Conservation (phyloP, 2,888 invertebrate genomes). For the Tupiocoris notatus region DNA sequence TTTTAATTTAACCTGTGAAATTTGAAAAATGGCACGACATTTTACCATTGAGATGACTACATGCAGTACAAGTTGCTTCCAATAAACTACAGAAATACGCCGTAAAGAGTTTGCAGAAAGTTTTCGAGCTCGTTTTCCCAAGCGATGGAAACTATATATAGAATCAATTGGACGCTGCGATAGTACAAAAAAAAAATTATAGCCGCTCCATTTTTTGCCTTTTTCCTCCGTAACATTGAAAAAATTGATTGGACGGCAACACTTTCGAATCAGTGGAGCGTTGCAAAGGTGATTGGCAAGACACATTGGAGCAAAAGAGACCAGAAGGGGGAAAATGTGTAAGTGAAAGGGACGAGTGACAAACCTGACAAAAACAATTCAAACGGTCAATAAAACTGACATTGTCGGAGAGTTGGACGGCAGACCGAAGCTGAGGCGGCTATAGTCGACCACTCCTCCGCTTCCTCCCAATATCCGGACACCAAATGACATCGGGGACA, state of each 20-base stretch:
- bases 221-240: background rate
- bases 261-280: background rate
- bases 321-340: background rate
- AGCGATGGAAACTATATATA: no score
- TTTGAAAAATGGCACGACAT: no score
- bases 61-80: no score
- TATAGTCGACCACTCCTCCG: background rate
- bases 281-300: constrained; percentile 14
- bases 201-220: no score
- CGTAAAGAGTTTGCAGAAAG: no score
- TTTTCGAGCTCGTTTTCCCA: no score
- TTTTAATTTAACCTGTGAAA: no score
- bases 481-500: background rate
- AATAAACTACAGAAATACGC: no score
- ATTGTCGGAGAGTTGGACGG: background rate
- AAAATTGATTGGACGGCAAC: background rate
- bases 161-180: no score
- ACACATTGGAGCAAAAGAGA: background rate
- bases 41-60: no score
- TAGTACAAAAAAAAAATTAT: no score
- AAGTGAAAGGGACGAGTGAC: background rate
- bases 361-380: background rate
- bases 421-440: background rate
- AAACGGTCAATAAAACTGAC: constrained; percentile 6
- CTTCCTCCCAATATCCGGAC: constrained; percentile 28